Conservation (phyloP, 2,888 invertebrate species). For the Cryptocephalus moraei region DNA sequence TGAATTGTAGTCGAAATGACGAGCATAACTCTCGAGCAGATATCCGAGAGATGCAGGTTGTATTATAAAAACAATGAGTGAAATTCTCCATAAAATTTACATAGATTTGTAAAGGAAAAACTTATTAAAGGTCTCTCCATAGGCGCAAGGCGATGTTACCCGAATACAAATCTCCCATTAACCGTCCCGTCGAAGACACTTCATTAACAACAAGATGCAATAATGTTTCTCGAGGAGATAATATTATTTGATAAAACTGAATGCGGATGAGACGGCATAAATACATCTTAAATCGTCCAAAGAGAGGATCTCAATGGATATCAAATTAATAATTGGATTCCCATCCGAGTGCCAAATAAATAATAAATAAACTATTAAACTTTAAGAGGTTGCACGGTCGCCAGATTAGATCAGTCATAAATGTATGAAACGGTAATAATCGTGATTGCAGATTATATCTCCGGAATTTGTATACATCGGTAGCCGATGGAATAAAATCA, state of each 20-base stretch:
- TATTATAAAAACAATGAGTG: no score
- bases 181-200: slow-evolving; percentile 6
- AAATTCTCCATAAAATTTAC: no score
- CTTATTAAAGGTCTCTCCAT: no score
- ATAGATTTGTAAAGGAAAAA: no score
- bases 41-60: no score
- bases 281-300: no score
- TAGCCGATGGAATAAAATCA: slow-evolving; percentile 30
- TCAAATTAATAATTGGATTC: slow-evolving; percentile 14
- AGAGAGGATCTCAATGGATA: slow-evolving; percentile 1
- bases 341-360: slow-evolving; percentile 22
- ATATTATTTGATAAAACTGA: slow-evolving; percentile 14
- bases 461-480: slow-evolving; percentile 31
- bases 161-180: slow-evolving; percentile 4
- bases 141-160: no score
- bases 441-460: slow-evolving; percentile 29
- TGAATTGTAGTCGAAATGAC: no score
- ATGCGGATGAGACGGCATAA: slow-evolving; percentile 10
- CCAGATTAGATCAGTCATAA: slow-evolving; percentile 34
- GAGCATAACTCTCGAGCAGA: no score
- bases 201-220: slow-evolving; percentile 11
- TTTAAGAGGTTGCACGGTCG: slow-evolving; percentile 33
- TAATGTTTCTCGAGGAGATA: slow-evolving; percentile 14
- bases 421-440: slow-evolving; percentile 28
- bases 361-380: slow-evolving; percentile 31